phyloP scores from a whole-genome alignment of 2,797 vertebrate species.

The Hydrocynus forskahlii region DNA sequence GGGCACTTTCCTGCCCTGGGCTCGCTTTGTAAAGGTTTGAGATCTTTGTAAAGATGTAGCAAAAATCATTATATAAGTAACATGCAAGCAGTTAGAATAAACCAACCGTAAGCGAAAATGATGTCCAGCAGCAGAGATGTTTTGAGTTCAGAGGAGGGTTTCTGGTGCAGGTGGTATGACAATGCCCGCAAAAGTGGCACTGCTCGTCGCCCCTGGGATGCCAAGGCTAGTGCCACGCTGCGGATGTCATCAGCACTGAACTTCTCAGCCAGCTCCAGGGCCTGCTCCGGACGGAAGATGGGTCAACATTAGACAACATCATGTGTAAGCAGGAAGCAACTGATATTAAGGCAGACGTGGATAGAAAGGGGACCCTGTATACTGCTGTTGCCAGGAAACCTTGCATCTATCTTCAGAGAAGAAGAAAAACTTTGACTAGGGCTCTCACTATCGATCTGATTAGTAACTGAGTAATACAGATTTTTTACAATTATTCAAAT shows the following conservation, averaged over 20 bases:
- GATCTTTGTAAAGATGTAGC: no score
- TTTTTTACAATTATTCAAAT: no score
- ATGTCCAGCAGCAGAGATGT: slow-evolving; percentile 82
- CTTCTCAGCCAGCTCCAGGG: slow-evolving; percentile 85
- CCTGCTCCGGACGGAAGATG: slow-evolving; percentile 70
- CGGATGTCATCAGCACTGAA: slow-evolving; percentile 83
- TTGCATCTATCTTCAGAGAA: no score
- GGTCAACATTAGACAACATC: background rate
- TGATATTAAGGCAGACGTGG: no score
- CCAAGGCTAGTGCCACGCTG: slow-evolving; percentile 77
- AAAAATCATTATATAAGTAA: background rate
- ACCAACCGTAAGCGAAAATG: slow-evolving; percentile 86
- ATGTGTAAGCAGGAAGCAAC: no score
- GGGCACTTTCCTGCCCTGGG: no score
- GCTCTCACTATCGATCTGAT: no score
- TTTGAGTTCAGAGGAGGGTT: slow-evolving; percentile 74
- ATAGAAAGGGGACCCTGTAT: no score
- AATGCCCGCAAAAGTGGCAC: slow-evolving; percentile 88
- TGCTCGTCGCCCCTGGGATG: slow-evolving; percentile 79
- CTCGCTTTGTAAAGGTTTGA: no score
- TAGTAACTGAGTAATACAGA: no score
- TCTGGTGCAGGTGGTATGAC: slow-evolving; percentile 90
- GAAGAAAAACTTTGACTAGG: no score
- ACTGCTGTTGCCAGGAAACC: no score
- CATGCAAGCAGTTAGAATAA: background rate